phyloP scores from a whole-genome alignment of 2,888 invertebrate species.

The Notodonta dromedarius region DNA sequence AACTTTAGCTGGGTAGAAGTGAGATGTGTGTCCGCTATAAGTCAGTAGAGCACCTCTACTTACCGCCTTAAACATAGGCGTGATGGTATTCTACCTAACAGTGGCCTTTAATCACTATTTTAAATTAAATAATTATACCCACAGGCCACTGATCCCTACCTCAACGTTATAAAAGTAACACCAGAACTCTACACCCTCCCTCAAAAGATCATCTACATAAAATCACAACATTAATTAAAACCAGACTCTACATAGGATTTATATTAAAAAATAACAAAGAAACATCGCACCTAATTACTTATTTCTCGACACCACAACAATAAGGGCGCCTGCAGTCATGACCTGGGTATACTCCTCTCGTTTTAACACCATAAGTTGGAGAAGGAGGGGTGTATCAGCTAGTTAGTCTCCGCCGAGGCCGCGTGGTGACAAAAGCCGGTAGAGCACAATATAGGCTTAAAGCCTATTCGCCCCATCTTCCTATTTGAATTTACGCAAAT shows the following conservation, averaged over 20 bases:
- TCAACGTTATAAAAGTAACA: background rate
- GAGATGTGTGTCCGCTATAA: no score
- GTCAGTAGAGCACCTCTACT: no score
- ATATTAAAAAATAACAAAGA: constrained; percentile 48
- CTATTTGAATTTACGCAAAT: constrained; percentile 85
- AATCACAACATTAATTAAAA: constrained; percentile 8
- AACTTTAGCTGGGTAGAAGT: no score
- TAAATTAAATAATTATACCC: no score
- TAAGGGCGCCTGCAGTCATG: constrained; percentile 64
- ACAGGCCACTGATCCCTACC: no score
- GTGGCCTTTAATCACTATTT: no score
- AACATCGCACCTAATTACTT: constrained; percentile 78
- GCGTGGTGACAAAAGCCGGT: constrained; percentile 68
- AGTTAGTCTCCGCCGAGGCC: constrained; percentile 69
- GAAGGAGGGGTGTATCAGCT: constrained; percentile 53
- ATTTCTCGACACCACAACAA: constrained; percentile 68
- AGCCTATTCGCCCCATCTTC: constrained; percentile 81
- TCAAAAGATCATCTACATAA: background rate
- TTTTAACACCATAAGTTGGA: constrained; percentile 25
- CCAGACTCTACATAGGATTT: constrained; percentile 21
- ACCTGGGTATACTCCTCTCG: constrained; percentile 41
- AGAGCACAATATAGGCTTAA: constrained; percentile 69
- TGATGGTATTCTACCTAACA: no score
- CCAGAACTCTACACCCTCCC: background rate
- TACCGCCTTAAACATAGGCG: no score